Percentiles rank a stretch among this genome's conserved stretches.
phyloP scores from a whole-genome alignment of 2,113 vertebrate genomes.

The Myiozetetes cayanensis region DNA sequence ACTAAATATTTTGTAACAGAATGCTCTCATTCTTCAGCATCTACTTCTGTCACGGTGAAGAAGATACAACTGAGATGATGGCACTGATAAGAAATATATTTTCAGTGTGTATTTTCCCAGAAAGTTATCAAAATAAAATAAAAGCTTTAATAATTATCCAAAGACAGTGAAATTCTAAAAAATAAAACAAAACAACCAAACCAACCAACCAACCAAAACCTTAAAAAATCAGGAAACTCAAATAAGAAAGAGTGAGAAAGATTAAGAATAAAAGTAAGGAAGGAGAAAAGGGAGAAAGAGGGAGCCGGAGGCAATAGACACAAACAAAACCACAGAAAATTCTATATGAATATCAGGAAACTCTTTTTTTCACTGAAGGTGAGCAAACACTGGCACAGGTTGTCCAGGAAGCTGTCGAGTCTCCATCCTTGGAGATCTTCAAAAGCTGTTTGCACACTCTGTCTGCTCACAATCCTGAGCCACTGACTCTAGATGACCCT shows the following conservation, averaged over 20 bases:
- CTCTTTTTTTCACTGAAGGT: background rate
- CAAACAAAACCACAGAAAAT: background rate
- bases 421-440: background rate
- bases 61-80: background rate
- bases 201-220: too few species aligned
- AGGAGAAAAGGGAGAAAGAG: background rate
- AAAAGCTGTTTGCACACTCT: background rate
- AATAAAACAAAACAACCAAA: background rate
- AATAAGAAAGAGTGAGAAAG: background rate
- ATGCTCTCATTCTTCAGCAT: background rate
- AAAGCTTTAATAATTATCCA: background rate
- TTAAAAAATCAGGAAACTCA: background rate
- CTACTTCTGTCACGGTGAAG: background rate
- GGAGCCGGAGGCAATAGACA: background rate
- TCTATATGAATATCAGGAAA: background rate
- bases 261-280: background rate
- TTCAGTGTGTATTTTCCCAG: background rate
- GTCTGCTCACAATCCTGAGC: background rate
- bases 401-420: background rate
- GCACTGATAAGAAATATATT: fast-evolving
- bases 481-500: background rate
- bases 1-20: background rate
- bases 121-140: background rate
- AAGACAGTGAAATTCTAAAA: background rate
- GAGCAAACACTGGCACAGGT: background rate